Evolutionary conservation across 2,888 invertebrate species (phyloP), one percentile per base, ranked within the genome.

Genomic region (Aelia acuminata): DNA sequence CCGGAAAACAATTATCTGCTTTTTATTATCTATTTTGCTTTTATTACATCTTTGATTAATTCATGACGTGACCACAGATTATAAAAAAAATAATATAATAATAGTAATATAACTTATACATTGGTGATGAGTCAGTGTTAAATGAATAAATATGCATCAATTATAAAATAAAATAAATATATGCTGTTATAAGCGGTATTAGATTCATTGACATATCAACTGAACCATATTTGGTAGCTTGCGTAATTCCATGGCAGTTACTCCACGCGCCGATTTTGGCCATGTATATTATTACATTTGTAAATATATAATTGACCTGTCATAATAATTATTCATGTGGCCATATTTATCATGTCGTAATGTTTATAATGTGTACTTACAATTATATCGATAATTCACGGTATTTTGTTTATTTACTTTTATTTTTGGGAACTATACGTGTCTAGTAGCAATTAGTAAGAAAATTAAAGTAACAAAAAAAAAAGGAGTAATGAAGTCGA

Each of bases 281-380:
- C 10, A 35, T 15, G 18, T 35, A 1, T 63, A 13, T 3, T 31
- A 35, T 70, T 70, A 70, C 18, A 5, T 35, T 35, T 5, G 31
- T 35, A 70, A 70, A 70, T 70, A 70, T 18, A 70, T 70, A 70
- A 70, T 70, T 70, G 31, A 70, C 1, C 31, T 70, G 35, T 70
- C 63, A 35, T 20, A 35, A 70, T 70, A 18, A 70, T 70, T 70
- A 31, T 35, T 7, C 18, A 20, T 18, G 31, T 35, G 35, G 26
- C 18, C 63, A 18, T 70, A 35, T 13, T 31, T 13, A 15, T 3
- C 15, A 0, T 26, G 31, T 63, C 13, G 26, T 31, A 63, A 31
- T 63, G 31, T 63, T 26, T 31, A 63, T 15, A 3, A 26, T 31
- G 63, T 31, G 26, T 63, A 31, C 63, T 3, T 31, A 31, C 26